phyloP scores from a whole-genome alignment of 2,113 vertebrate species.

The Puma concolor region DNA sequence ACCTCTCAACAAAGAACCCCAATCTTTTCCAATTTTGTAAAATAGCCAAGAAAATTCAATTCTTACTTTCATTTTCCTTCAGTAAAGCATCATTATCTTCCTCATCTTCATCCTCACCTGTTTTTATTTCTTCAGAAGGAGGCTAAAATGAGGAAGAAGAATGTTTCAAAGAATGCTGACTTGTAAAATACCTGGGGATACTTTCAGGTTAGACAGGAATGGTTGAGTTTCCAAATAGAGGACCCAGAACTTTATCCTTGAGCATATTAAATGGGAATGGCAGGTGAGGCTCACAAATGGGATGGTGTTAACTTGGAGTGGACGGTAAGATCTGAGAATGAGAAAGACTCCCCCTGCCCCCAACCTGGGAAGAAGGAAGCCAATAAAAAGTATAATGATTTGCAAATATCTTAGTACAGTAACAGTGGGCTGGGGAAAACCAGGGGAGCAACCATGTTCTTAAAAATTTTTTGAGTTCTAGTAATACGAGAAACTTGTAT shows the following conservation, averaged over 20 bases:
- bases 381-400: background rate
- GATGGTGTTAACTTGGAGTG: background rate
- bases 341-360: background rate
- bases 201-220: background rate
- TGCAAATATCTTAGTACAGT: background rate
- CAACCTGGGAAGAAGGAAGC: background rate
- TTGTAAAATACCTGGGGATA: background rate
- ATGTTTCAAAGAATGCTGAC: slow-evolving; percentile 23
- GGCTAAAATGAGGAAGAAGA: slow-evolving; percentile 87
- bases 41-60: slow-evolving; percentile 76
- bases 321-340: background rate
- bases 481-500: background rate
- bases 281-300: background rate
- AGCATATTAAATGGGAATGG: background rate
- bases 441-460: background rate
- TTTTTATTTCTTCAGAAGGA: slow-evolving; percentile 99
- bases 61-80: slow-evolving; percentile 99
- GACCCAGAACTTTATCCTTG: background rate
- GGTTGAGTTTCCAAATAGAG: background rate
- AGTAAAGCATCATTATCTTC: slow-evolving; percentile 98
- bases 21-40: slow-evolving; percentile 66
- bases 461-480: background rate
- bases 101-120: slow-evolving; percentile 97
- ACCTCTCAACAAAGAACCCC: slow-evolving; percentile 47
- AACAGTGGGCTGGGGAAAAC: background rate